phyloP scores from a whole-genome alignment of 2,797 vertebrate genomes.

The Neosilurus hyrtlii region DNA sequence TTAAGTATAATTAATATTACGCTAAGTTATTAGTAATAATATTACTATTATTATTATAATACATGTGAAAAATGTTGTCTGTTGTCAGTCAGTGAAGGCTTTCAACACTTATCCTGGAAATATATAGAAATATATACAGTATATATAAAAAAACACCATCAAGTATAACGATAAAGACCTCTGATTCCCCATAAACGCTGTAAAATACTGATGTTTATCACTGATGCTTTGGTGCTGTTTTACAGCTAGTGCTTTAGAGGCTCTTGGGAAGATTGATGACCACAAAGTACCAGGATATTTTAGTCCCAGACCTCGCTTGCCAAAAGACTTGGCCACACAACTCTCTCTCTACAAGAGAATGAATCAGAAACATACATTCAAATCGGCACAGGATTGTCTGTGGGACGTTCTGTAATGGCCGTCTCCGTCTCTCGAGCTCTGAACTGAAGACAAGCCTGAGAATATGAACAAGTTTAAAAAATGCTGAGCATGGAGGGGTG shows the following conservation, averaged over 20 bases:
- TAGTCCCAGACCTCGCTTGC: neutral
- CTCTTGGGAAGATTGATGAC: slow-evolving; percentile 11
- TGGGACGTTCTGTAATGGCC: neutral
- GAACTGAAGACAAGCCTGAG: neutral
- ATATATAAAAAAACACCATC: neutral
- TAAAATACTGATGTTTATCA: neutral
- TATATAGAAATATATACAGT: too few relatives aligned
- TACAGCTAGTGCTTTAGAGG: neutral
- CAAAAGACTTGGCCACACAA: neutral
- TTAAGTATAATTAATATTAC: too few relatives aligned
- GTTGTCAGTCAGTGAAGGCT: neutral
- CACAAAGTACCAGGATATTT: slow-evolving; percentile 20
- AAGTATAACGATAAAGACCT: neutral
- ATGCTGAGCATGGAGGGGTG: neutral
- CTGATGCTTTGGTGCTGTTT: neutral
- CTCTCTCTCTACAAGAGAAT: neutral
- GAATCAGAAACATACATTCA: neutral
- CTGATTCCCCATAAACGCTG: neutral
- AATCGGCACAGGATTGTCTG: neutral
- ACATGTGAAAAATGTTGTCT: neutral
- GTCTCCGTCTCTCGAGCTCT: neutral
- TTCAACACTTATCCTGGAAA: too few relatives aligned
- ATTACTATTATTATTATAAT: too few relatives aligned
- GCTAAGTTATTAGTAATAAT: neutral
- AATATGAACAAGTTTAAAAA: neutral